A percentile compares a stretch with the other conserved stretches of the same genome.
Evolutionary conservation across 1,140 invertebrate species (phyloP).

Genomic region (Scaptodrosophila lebanonensis): DNA sequence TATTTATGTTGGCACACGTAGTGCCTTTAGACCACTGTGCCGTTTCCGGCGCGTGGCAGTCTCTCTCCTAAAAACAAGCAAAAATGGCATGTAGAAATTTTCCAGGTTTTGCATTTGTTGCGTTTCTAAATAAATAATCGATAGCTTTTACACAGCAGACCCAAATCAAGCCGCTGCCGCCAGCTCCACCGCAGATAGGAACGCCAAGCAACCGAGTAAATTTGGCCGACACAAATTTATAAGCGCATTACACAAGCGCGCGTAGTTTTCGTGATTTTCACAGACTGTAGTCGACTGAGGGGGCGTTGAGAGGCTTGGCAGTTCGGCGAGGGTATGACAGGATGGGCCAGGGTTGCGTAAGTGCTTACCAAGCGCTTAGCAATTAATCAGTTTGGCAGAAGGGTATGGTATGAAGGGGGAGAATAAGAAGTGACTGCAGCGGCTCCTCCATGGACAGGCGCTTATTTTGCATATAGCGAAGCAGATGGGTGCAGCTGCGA

Average conservation of each 20-base stretch:
- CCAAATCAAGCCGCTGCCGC: slow-evolving; percentile 49
- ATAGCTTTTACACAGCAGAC: slow-evolving; percentile 58
- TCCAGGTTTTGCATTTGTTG: slow-evolving; percentile 50
- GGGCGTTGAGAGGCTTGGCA: background rate
- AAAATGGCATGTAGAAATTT: slow-evolving; percentile 41
- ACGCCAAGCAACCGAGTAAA: slow-evolving; percentile 38
- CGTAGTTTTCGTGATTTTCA: slow-evolving; percentile 62
- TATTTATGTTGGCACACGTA: too few species aligned
- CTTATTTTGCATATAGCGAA: too few species aligned
- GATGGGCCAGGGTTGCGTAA: slow-evolving; percentile 35
- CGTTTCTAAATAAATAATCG: slow-evolving; percentile 66
- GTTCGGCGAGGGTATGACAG: slow-evolving; percentile 13
- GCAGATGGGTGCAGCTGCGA: slow-evolving; percentile 35
- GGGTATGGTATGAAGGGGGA: slow-evolving; percentile 9
- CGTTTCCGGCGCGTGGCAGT: slow-evolving; percentile 16
- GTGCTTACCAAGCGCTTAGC: slow-evolving; percentile 71
- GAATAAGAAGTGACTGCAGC: background rate
- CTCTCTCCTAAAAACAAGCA: slow-evolving; percentile 18
- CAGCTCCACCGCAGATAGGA: slow-evolving; percentile 10
- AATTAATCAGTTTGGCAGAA: slow-evolving; percentile 68
- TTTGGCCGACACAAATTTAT: slow-evolving; percentile 72
- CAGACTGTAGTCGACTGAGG: slow-evolving; percentile 26
- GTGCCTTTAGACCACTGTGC: slow-evolving; percentile 9
- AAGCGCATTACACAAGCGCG: slow-evolving; percentile 65
- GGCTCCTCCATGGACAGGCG: too few species aligned